A percentile compares a stretch with the other conserved stretches of the same genome.
Evolutionary conservation across 1,140 invertebrate species (phyloP).

Genomic region (Trigoniulus corallinus): DNA sequence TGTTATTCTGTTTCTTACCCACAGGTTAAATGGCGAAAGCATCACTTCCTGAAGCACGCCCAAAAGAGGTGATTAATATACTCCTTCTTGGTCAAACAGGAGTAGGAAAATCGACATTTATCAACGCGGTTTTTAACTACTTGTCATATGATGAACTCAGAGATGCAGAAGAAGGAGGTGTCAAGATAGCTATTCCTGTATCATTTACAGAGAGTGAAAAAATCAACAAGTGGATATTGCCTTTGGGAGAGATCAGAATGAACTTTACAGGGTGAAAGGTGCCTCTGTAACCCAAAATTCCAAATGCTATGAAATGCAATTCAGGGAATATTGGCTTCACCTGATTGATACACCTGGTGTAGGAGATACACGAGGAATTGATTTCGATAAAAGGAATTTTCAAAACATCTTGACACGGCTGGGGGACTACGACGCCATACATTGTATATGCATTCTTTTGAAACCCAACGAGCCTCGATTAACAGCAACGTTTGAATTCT

Average conservation of each 20-base stretch:
- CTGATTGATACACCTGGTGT: neutral
- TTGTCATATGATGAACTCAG: neutral
- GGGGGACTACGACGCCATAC: neutral
- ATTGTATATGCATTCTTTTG: neutral
- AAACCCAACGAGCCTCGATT: neutral
- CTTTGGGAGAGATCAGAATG: neutral
- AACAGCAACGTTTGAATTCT: neutral
- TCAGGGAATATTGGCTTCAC: neutral
- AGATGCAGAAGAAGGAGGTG: neutral
- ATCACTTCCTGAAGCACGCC: neutral
- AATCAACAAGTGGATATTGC: neutral
- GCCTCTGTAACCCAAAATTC: neutral
- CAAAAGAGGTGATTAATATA: neutral
- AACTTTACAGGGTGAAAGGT: neutral
- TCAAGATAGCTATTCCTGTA: neutral
- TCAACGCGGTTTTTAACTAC: neutral
- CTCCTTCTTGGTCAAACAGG: neutral
- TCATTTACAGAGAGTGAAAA: neutral
- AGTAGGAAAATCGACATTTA: neutral
- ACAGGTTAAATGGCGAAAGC: too few species aligned
- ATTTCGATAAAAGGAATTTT: neutral
- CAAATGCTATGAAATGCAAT: neutral
- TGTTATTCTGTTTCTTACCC: too few species aligned
- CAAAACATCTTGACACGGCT: neutral
- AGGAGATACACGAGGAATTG: neutral